phyloP scores from a whole-genome alignment of 2,888 invertebrate genomes.

The Drosophila niveifrons region DNA sequence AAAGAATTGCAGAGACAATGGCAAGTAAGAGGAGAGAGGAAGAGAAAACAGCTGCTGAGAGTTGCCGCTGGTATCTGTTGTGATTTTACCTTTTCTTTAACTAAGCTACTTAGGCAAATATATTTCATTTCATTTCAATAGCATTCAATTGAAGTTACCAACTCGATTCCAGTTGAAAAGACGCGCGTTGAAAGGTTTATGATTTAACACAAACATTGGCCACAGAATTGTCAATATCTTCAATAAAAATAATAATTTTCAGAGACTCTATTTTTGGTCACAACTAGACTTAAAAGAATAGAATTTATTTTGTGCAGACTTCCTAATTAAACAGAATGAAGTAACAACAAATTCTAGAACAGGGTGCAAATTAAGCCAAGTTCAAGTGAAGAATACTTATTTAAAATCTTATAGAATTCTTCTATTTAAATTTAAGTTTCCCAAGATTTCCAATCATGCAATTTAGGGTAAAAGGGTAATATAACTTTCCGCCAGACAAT shows the following conservation, averaged over 20 bases:
- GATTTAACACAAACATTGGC: not conserved
- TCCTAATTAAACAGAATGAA: too few relatives aligned
- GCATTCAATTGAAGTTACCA: not conserved
- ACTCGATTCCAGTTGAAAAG: not conserved
- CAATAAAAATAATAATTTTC: not conserved
- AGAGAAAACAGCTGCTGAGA: not conserved
- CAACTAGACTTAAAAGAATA: not conserved
- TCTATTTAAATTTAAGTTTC: too few relatives aligned
- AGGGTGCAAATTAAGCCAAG: too few relatives aligned
- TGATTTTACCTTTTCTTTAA: not conserved
- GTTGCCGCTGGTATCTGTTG: not conserved
- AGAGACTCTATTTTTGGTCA: not conserved
- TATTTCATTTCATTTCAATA: not conserved
- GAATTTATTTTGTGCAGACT: not conserved
- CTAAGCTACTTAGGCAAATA: conserved; percentile 5
- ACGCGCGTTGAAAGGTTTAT: not conserved
- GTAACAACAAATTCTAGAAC: too few relatives aligned
- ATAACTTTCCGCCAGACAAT: too few relatives aligned
- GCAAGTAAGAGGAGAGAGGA: not conserved
- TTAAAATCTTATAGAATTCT: too few relatives aligned
- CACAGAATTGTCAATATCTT: not conserved
- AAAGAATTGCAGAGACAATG: conserved; percentile 1
- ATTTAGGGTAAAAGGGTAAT: too few relatives aligned
- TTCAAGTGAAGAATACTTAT: too few relatives aligned
- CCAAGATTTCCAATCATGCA: too few relatives aligned